Base-by-base conservation (phyloP, 2,888 invertebrate species). In the Thymelicus acteon region DNA sequence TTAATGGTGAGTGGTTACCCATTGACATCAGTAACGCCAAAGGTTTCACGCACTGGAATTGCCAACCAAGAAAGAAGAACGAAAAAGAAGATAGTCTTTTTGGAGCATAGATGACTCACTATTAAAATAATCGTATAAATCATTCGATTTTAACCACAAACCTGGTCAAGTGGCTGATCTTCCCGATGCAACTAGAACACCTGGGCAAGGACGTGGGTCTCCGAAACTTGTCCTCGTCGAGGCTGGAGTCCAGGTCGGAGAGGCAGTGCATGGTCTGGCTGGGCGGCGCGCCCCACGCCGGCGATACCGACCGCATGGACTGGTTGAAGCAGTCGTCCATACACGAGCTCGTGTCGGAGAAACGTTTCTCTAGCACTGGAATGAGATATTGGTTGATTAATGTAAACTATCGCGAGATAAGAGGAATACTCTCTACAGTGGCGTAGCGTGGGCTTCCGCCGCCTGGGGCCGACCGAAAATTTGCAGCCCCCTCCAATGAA, bases 111-210 rank as follows among this genome's bases (percentile, higher is more conserved):
- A 19, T 19, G 19, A 19, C 19, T 19, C 19, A 2, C 19, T 19
- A 19, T 19, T 19, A 19, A 19, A 19, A 19, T 19, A 19, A 2
- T 0, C 19, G 19, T 19, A 2, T 1, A 2, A 19, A 19, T 19
- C 19, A 19, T 19, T 19, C 19, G 19, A 1, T 19, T 2, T 19
- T 19, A 19, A 19, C 19, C n/a, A 71, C 73, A 13, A 68, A 92
- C 93, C 92, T 91, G 12, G 96, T 95, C 88, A 96, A 95, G 72
- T 96, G 89, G 74, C 96, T 96, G 74, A 97, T 94, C 89, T 97
- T 97, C 76, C 97, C 96, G 80, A 97, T 96, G 81, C 97, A 97
- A 82, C 97, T 97, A 78, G 96, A 95, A 84, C 97, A 97, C 72
- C 96, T 85, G 6, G 95, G 95, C 76, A 95, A 78, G 0, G 91